These are phyloP conservation scores for Notodonta dromedarius DNA, from an alignment of 2,888 invertebrate genomes.

Conservation along the genomic window DNA sequence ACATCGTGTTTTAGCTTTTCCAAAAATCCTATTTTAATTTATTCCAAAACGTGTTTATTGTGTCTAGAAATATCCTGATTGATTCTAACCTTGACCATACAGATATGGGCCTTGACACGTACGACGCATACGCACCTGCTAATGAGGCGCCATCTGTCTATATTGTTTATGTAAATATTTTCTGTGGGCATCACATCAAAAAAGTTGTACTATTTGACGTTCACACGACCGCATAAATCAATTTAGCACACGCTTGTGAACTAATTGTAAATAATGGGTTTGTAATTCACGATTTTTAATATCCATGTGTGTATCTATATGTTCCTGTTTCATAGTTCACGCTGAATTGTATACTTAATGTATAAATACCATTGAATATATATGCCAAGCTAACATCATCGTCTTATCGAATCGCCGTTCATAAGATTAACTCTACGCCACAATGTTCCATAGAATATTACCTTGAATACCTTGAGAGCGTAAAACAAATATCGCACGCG, in stretches of 20 bases:
- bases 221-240: background rate
- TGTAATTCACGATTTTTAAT: background rate
- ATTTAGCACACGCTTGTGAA: background rate
- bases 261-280: background rate
- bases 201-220: background rate
- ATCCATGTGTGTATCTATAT: background rate
- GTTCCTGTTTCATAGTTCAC: no score
- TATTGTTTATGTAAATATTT: slow-evolving; percentile 10
- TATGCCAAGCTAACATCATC: background rate
- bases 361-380: no score
- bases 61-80: background rate
- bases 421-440: background rate
- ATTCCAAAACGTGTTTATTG: background rate
- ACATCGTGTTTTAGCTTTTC: background rate
- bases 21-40: background rate
- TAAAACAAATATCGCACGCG: background rate
- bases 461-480: slow-evolving; percentile 2
- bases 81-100: slow-evolving; percentile 53
- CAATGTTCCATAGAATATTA: slow-evolving; percentile 1
- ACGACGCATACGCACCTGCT: slow-evolving; percentile 50
- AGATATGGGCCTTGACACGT: slow-evolving; percentile 51
- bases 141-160: slow-evolving; percentile 45
- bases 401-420: background rate
- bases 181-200: background rate
- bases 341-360: no score